A percentile compares a stretch with the other conserved stretches of the same genome.
Evolutionary conservation across 2,797 vertebrate species (phyloP).

Genomic region (Schizothorax lantsangensis): DNA sequence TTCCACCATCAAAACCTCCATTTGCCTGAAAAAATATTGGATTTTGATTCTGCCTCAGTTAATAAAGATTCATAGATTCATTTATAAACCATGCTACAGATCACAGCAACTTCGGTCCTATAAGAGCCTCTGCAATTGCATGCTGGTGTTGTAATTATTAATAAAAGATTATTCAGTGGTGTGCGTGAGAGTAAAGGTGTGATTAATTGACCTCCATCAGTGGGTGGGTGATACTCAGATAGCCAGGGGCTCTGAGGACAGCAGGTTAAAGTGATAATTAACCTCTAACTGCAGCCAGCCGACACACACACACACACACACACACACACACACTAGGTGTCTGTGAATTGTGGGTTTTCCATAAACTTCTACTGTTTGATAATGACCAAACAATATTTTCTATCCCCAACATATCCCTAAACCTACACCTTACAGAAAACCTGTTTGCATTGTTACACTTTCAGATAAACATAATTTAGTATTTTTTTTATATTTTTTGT

Average conservation of each 20-base stretch:
- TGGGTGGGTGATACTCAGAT: conserved; percentile 4
- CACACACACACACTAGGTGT: background rate
- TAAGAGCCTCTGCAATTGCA: background rate
- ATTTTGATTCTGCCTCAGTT: background rate
- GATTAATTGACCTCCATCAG: conserved; percentile 38
- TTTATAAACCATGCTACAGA: no score
- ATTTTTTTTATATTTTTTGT: background rate
- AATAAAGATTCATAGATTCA: background rate
- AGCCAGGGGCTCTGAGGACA: background rate
- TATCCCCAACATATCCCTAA: background rate
- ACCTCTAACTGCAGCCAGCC: conserved; percentile 38
- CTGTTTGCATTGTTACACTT: background rate
- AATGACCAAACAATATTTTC: background rate
- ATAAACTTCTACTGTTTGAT: background rate
- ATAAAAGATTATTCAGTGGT: conserved; percentile 7
- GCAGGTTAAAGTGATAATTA: conserved; percentile 43
- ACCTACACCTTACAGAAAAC: background rate
- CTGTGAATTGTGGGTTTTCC: no score
- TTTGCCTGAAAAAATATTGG: background rate
- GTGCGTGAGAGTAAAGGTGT: background rate
- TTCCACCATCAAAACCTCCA: background rate
- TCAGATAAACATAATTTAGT: background rate
- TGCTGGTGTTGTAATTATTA: conserved; percentile 18
- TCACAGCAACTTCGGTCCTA: background rate
- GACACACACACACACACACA: background rate